phyloP scores from a whole-genome alignment of 2,888 invertebrate species.

The Itoplectis maculator region DNA sequence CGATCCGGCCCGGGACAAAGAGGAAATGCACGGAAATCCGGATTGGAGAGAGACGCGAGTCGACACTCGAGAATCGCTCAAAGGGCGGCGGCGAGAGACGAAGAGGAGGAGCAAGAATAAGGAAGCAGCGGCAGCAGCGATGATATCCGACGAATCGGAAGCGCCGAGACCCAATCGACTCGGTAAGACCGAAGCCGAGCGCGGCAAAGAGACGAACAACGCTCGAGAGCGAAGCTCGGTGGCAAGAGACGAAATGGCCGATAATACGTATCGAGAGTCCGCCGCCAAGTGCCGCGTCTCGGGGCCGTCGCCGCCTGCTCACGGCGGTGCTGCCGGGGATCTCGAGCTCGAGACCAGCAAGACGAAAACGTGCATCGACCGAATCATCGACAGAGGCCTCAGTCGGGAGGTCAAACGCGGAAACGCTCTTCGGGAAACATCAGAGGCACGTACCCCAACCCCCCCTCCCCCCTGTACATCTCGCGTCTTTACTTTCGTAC shows the following conservation, averaged over 20 bases:
- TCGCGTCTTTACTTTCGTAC: not conserved
- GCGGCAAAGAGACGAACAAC: not conserved
- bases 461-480: too few species aligned
- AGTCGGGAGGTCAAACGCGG: conserved; percentile 30
- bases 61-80: not conserved
- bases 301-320: too few species aligned
- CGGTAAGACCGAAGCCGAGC: not conserved
- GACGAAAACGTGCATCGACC: conserved; percentile 48
- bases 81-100: conserved; percentile 4
- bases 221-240: conserved; percentile 27
- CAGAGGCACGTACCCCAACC: conserved; percentile 49
- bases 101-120: too few species aligned
- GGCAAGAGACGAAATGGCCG: conserved; percentile 23
- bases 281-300: too few species aligned
- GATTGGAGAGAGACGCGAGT: not conserved
- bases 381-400: conserved; percentile 53
- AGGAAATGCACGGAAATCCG: not conserved
- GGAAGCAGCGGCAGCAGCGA: too few species aligned
- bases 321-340: not conserved
- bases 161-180: not conserved
- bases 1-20: not conserved
- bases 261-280: conserved; percentile 27
- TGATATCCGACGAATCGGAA: conserved; percentile 1
- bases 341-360: conserved; percentile 30
- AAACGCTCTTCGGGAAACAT: not conserved